These are phyloP conservation scores for Cuculus canorus DNA, from an alignment of 2,797 vertebrate genomes.

Conservation along the genomic window DNA sequence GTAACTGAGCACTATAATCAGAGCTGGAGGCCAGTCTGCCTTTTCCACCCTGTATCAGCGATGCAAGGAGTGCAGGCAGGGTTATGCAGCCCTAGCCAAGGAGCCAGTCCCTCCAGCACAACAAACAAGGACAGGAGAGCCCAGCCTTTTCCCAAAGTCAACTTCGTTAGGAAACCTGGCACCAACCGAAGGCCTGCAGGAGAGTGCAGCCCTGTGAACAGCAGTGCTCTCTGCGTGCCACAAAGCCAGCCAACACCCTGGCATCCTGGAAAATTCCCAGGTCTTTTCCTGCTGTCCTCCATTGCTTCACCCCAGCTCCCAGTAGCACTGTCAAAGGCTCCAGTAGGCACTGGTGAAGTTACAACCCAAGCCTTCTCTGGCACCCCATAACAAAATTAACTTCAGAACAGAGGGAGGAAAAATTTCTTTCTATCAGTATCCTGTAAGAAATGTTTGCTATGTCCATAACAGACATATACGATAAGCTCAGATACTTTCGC, in stretches of 20 bases:
- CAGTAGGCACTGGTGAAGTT: not conserved
- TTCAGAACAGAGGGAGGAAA: not conserved
- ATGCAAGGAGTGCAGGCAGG: not conserved
- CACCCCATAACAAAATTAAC: not conserved
- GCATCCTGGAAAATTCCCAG: not conserved
- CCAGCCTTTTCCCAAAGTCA: not conserved
- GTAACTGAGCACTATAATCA: not conserved
- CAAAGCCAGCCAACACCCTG: slow-evolving; percentile 1
- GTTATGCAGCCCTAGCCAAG: not conserved
- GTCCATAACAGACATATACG: not conserved
- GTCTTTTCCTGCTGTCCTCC: not conserved
- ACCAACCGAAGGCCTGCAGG: not conserved
- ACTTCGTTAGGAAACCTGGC: slow-evolving; percentile 56
- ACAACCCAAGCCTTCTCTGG: not conserved
- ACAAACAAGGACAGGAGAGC: not conserved
- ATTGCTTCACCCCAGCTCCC: not conserved
- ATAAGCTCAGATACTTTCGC: not conserved
- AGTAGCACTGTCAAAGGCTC: not conserved
- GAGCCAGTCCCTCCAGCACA: not conserved
- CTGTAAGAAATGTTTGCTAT: not conserved
- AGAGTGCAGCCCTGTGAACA: not conserved
- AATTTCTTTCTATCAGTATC: not conserved
- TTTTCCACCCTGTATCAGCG: not conserved
- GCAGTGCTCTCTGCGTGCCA: not conserved
- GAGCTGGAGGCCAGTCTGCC: not conserved